Percentiles rank a stretch among this genome's conserved stretches.
Evolutionary conservation across 2,797 vertebrate genomes (phyloP).

Genomic region (Hipposideros larvatus): DNA sequence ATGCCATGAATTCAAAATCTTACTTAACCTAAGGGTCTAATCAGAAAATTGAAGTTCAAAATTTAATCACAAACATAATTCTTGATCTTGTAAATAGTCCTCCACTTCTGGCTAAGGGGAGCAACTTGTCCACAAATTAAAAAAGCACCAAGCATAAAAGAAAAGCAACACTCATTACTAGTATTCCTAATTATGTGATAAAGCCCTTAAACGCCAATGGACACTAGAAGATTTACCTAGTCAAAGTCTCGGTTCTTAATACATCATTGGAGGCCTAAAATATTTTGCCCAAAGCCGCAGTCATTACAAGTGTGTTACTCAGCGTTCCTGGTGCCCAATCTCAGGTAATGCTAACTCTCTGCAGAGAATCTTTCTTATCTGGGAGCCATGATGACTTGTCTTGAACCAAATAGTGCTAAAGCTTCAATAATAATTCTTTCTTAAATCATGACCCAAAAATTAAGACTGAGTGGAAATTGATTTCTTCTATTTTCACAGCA

Average conservation of each 20-base stretch:
- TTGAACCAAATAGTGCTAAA: neutral
- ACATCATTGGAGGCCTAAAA: neutral
- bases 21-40: neutral
- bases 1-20: neutral
- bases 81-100: neutral
- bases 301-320: neutral
- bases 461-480: neutral
- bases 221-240: neutral
- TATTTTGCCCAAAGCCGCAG: neutral
- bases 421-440: neutral
- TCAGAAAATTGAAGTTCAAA: slow-evolving; percentile 44
- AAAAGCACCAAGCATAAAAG: neutral
- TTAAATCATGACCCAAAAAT: slow-evolving; percentile 12
- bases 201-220: slow-evolving; percentile 23
- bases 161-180: neutral
- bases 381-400: neutral
- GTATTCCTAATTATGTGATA: neutral
- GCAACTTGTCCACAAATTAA: neutral
- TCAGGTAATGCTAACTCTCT: neutral
- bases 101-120: neutral
- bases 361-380: neutral
- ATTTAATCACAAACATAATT: neutral
- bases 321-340: neutral
- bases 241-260: neutral
- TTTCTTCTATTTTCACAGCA: neutral